phyloP scores from a whole-genome alignment of 2,797 vertebrate genomes.

The Pipistrellus kuhlii region DNA sequence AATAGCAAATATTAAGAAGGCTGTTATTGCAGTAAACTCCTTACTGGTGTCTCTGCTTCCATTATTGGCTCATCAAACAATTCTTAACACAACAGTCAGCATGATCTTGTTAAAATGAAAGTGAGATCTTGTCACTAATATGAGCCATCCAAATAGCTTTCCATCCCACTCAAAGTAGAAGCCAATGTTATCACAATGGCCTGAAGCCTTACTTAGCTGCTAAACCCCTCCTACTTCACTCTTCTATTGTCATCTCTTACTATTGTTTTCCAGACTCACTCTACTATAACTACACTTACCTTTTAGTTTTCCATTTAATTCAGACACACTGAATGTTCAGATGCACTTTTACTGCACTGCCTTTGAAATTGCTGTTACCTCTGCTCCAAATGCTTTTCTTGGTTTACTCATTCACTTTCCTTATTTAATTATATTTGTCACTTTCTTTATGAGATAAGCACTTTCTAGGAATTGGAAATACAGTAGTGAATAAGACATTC shows the following conservation, averaged over 20 bases:
- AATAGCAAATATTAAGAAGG: conserved; percentile 33
- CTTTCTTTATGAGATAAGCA: neutral
- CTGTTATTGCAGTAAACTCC: conserved; percentile 20
- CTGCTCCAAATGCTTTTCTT: neutral
- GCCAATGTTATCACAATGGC: neutral
- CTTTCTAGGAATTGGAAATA: neutral
- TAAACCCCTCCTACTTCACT: neutral
- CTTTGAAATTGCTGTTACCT: neutral
- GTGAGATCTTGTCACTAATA: neutral
- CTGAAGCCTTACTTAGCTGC: neutral
- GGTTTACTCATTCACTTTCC: neutral
- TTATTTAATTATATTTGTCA: neutral
- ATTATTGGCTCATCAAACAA: conserved; percentile 35
- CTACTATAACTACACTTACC: neutral
- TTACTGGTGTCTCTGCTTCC: conserved; percentile 49
- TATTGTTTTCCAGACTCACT: neutral
- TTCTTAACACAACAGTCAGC: conserved; percentile 19
- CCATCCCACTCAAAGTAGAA: neutral
- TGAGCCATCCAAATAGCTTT: conserved; percentile 11
- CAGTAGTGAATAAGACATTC: neutral
- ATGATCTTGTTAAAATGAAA: conserved; percentile 33
- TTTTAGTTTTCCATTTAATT: neutral
- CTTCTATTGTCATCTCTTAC: neutral
- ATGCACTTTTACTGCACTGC: neutral
- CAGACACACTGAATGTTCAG: neutral